Evolutionary conservation across 2,797 vertebrate genomes (phyloP).

Genomic region (Numenius phaeopus): DNA sequence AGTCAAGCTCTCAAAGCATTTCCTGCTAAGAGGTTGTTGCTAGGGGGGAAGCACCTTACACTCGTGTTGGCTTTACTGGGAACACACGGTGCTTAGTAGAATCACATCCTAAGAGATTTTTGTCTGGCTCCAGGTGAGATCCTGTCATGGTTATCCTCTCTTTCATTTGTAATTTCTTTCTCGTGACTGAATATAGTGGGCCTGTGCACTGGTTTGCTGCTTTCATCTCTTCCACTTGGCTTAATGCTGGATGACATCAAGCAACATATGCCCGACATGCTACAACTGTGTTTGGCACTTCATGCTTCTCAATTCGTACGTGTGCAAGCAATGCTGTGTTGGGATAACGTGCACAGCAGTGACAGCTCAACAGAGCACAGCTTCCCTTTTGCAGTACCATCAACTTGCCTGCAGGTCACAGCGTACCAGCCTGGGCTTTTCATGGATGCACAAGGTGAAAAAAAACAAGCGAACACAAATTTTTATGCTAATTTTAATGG

Average conservation of each 20-base stretch:
- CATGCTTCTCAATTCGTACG: fast-evolving
- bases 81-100: neutral
- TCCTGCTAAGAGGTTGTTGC: neutral
- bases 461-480: neutral
- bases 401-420: neutral
- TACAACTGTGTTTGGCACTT: conserved; percentile 1
- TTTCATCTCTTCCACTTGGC: neutral
- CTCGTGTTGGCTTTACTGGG: neutral
- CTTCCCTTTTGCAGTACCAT: neutral
- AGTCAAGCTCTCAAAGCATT: neutral
- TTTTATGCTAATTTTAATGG: neutral
- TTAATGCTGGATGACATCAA: conserved; percentile 46
- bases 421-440: neutral
- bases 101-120: neutral
- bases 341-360: neutral
- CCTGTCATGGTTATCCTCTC: neutral
- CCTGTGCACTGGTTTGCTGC: neutral
- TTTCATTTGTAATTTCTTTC: neutral
- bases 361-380: neutral
- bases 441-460: neutral
- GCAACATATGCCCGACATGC: conserved; percentile 14
- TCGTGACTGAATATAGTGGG: neutral
- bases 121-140: neutral
- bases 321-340: neutral
- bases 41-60: neutral